A percentile compares a stretch with the other conserved stretches of the same genome.
Evolutionary conservation across 2,113 vertebrate species (phyloP).

Genomic region (Xyrauchen texanus): DNA sequence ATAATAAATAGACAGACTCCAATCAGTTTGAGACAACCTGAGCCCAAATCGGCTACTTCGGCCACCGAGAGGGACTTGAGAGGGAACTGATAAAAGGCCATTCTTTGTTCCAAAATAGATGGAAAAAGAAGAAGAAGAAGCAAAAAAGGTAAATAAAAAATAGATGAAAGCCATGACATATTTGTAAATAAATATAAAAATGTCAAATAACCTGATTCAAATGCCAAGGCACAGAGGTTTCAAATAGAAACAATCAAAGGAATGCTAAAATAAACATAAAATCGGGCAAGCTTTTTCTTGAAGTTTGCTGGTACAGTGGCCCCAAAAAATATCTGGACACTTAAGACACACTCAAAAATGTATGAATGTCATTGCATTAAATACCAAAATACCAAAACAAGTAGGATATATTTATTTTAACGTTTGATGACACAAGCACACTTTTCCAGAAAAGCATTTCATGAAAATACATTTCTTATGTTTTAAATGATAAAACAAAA

Average conservation of each 20-base stretch:
- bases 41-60: constrained; percentile 18
- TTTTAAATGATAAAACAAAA: no score
- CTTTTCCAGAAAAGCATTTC: no score
- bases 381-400: no score
- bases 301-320: neutral
- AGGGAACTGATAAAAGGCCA: constrained; percentile 32
- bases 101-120: constrained; percentile 18
- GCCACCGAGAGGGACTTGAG: constrained; percentile 14
- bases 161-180: neutral
- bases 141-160: neutral
- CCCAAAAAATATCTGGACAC: no score
- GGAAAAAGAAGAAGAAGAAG: neutral
- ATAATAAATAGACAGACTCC: constrained; percentile 30
- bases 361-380: no score
- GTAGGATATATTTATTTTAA: no score
- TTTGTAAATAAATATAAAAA: constrained; percentile 2
- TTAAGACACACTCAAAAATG: no score
- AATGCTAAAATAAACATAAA: constrained; percentile 22
- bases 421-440: no score
- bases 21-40: constrained; percentile 30
- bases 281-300: neutral
- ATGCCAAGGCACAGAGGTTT: constrained; percentile 19
- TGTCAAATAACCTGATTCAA: constrained; percentile 14
- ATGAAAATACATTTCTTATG: no score
- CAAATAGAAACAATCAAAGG: neutral